Evolutionary conservation across 2,797 vertebrate species (phyloP), one percentile per base, ranked within the genome.

Genomic region (Onychomys arenicola): DNA sequence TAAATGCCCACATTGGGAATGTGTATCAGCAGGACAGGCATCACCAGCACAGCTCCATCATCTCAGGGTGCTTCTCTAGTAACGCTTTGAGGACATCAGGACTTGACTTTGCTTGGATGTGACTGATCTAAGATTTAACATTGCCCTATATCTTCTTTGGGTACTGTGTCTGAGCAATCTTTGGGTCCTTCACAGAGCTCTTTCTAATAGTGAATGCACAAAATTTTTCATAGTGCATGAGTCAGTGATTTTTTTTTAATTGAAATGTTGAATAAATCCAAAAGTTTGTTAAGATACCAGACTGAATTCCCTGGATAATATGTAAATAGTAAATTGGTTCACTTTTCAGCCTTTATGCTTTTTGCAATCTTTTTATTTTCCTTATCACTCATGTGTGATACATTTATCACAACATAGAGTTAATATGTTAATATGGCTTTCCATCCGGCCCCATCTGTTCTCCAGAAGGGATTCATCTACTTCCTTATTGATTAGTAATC

Each of bases 11-110:
- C 46, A 29, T 21, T 84, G 46, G 2, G 81, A 11, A 17, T 2
- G 16, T 2, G 0, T 17, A 40, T 0, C 3, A 5, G 34, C 5
- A 6, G 75, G 14, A 57, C 43, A 63, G 1, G 4, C 46, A 6
- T n/a, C 69, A 37, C 14, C 13, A 1, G 14, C 5, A 3, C 12
- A 78, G 37, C 43, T 61, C n/a, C 27, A 3, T 13, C 3, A 2
- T 37, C 84, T 27, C 0, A 1, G 19, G 11, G 40, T 16, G 10
- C 25, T 55, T 67, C 32, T 71, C n/a, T 46, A 2, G 46, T 6
- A 8, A 85, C 27, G 12, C 14, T 16, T 49, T 67, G 13, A 3
- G 82, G 82, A 25, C 25, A 6, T 1, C 27, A 1, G 6, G 12
- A 43, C 90, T 57, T 16, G 32, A 37, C 89, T 95, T 57, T 5